Conservation (phyloP, 2,888 invertebrate genomes). For the Ectropis crepuscularia region DNA sequence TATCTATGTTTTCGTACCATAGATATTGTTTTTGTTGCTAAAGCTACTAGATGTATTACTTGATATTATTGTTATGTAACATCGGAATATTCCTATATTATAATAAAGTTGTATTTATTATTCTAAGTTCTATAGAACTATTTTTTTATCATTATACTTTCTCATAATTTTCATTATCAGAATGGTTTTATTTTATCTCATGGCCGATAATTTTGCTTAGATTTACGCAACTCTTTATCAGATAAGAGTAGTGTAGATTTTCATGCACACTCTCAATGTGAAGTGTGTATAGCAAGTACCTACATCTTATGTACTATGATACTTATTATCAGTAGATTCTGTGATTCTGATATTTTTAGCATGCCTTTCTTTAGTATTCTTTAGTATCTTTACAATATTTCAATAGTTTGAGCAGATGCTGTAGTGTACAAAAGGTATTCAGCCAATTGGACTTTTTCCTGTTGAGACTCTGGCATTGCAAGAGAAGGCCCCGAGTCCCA, state of each 20-base stretch:
- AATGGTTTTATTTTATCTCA: slow-evolving; percentile 29
- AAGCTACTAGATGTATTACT: slow-evolving; percentile 22
- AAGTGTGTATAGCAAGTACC: neutral
- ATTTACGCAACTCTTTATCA: slow-evolving; percentile 25
- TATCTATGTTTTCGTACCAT: slow-evolving; percentile 34
- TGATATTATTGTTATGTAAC: slow-evolving; percentile 32
- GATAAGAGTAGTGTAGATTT: slow-evolving; percentile 19
- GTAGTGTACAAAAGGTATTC: no score
- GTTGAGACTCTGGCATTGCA: no score
- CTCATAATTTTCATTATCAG: slow-evolving; percentile 28
- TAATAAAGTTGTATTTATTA: slow-evolving; percentile 22
- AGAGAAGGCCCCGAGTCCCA: no score
- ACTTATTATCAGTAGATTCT: neutral
- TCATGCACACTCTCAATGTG: neutral
- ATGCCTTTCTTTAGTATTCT: no score
- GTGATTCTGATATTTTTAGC: neutral
- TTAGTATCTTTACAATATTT: no score
- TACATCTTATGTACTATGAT: neutral
- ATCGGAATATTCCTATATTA: slow-evolving; percentile 28
- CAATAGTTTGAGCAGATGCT: no score
- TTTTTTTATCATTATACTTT: slow-evolving; percentile 37
- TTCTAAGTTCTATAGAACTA: slow-evolving; percentile 23
- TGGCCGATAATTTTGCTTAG: slow-evolving; percentile 16
- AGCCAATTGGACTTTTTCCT: no score
- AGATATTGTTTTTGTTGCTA: slow-evolving; percentile 26